These are phyloP conservation scores for Digitonthophagus gazella DNA, from an alignment of 2,888 invertebrate genomes.

Conservation along the genomic window DNA sequence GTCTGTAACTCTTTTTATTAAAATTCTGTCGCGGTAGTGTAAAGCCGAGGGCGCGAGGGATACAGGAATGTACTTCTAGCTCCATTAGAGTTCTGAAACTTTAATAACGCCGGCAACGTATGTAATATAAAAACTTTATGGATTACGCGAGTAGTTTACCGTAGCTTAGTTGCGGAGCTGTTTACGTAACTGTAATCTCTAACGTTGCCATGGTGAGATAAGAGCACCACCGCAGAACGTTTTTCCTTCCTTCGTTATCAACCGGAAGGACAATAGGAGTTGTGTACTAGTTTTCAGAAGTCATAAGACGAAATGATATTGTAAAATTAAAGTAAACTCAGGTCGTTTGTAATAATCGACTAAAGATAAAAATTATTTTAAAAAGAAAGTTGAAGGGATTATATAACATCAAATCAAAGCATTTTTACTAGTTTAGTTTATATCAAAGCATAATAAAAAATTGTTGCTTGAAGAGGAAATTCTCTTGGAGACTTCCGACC, in stretches of 20 bases:
- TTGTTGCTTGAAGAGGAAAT: too few relatives aligned
- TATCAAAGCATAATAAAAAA: too few relatives aligned
- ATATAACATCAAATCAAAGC: not conserved
- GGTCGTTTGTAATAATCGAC: not conserved
- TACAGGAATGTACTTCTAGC: not conserved
- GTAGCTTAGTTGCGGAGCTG: not conserved
- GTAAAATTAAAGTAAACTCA: too few relatives aligned
- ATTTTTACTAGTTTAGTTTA: not conserved
- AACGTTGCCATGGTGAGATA: not conserved
- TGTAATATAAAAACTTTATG: not conserved
- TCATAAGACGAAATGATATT: not conserved
- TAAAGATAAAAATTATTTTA: not conserved
- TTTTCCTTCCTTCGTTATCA: not conserved
- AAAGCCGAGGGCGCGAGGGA: not conserved
- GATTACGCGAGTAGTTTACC: not conserved
- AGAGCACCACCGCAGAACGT: not conserved
- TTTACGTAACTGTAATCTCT: not conserved
- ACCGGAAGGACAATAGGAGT: not conserved
- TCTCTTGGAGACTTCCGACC: too few relatives aligned
- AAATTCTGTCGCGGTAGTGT: not conserved
- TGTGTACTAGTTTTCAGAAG: not conserved
- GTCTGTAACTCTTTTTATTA: not conserved
- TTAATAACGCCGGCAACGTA: not conserved
- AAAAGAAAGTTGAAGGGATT: not conserved
- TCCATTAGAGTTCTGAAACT: not conserved